phyloP scores from a whole-genome alignment of 2,888 invertebrate genomes.

The Campopleginae sp. region DNA sequence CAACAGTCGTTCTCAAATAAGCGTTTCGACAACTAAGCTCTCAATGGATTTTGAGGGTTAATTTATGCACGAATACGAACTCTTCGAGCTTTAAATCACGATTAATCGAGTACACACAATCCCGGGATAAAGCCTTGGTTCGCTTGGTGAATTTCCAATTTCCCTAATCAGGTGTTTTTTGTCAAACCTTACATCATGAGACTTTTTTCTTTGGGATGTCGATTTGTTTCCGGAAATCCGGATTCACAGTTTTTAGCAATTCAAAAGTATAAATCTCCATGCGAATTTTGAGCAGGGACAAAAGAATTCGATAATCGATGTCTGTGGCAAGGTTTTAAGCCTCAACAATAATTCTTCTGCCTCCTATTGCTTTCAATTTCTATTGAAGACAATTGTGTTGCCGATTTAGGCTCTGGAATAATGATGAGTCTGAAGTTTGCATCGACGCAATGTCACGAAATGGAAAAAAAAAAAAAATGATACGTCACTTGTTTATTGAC shows the following conservation, averaged over 20 bases:
- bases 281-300: neutral
- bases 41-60: conserved; percentile 10
- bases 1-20: conserved; percentile 1
- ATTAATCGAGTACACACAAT: conserved; percentile 27
- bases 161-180: conserved; percentile 2
- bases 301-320: neutral
- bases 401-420: neutral
- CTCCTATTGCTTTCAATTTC: neutral
- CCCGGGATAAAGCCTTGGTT: neutral
- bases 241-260: neutral
- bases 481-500: no score
- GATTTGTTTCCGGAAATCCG: neutral
- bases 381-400: neutral
- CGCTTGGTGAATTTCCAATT: conserved; percentile 20
- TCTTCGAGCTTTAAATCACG: neutral
- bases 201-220: neutral
- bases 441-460: no score
- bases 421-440: no score
- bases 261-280: neutral
- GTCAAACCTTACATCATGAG: neutral
- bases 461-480: no score
- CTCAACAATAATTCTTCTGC: neutral
- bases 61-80: conserved; percentile 23
- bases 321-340: neutral
- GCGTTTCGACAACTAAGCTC: conserved; percentile 38